Conservation (phyloP, 1,140 invertebrate species). For the Bactericera cockerelli region DNA sequence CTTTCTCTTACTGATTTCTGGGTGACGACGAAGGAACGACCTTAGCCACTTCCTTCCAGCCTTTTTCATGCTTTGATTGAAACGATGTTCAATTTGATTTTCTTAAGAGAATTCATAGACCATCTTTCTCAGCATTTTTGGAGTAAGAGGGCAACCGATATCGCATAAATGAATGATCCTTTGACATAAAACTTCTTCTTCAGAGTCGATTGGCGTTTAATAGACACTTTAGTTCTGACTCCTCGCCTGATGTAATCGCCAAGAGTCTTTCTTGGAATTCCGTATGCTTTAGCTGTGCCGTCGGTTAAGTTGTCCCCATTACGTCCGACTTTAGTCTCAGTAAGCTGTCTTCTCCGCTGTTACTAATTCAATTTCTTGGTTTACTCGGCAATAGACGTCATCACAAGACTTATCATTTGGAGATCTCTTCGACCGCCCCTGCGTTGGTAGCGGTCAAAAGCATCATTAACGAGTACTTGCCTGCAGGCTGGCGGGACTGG, state of each 20-base stretch:
- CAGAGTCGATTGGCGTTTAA: background rate
- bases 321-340: no score
- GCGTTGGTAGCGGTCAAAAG: no score
- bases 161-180: slow-evolving; percentile 22
- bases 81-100: slow-evolving; percentile 5
- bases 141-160: slow-evolving; percentile 24
- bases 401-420: no score
- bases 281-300: no score
- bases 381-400: no score
- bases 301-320: no score
- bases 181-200: slow-evolving; percentile 21
- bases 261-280: background rate
- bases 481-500: no score
- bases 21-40: slow-evolving; percentile 19
- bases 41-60: background rate
- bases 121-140: slow-evolving; percentile 8
- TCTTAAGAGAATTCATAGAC: slow-evolving; percentile 9
- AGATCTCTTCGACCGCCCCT: no score
- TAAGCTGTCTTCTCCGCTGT: no score
- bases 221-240: background rate
- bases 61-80: background rate
- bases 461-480: no score
- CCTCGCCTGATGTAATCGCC: background rate
- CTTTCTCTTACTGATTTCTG: slow-evolving; percentile 22
- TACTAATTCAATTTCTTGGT: no score